These are phyloP conservation scores for Antedon mediterranea DNA, from an alignment of 53 echinoderm and acorn worm genomes.

Conservation along the genomic window DNA sequence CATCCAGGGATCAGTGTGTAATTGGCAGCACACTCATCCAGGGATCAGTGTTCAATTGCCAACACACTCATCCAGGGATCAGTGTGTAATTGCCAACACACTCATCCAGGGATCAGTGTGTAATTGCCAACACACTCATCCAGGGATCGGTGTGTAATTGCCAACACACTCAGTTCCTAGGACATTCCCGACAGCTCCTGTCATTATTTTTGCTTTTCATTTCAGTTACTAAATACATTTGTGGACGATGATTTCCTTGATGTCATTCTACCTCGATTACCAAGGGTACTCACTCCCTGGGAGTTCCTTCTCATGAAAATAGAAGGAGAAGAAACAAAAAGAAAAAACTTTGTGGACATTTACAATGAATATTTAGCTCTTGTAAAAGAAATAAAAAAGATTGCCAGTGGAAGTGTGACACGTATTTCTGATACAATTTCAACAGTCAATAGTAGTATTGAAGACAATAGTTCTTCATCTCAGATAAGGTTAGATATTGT, in stretches of 20 bases:
- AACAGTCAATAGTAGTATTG: background rate
- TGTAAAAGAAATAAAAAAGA: conserved; percentile 18
- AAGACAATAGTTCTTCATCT: background rate
- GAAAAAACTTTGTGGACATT: conserved; percentile 15
- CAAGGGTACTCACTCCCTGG: conserved; percentile 49
- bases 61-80: no score
- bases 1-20: no score
- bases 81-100: no score
- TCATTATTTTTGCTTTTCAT: background rate
- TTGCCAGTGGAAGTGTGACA: conserved; percentile 8
- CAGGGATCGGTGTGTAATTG: no score
- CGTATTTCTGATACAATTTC: background rate
- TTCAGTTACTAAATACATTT: conserved; percentile 18
- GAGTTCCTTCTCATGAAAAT: conserved; percentile 65
- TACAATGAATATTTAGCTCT: conserved; percentile 27
- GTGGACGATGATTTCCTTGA: conserved; percentile 62
- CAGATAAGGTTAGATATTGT: background rate
- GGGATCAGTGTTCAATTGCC: no score
- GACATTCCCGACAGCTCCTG: no score
- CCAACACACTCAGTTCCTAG: no score
- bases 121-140: no score
- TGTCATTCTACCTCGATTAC: conserved; percentile 48
- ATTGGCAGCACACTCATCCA: no score
- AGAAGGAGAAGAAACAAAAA: conserved; percentile 20
- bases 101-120: no score